These are phyloP conservation scores for Borostomias antarcticus DNA, from an alignment of 2,797 vertebrate species.

Conservation along the genomic window DNA sequence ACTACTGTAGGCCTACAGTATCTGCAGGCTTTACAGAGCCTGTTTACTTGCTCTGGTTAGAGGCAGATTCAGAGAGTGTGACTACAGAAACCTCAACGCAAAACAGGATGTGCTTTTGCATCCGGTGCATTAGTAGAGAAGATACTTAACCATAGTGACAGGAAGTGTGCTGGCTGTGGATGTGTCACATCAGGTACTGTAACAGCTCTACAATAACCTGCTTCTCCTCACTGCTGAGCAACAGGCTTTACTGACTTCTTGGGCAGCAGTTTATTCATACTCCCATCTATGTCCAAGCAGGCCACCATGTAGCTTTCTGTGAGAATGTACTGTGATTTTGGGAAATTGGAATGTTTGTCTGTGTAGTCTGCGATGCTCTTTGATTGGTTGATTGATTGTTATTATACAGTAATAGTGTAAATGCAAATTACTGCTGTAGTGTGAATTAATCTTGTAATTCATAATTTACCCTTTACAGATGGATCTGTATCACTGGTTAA, in stretches of 20 bases:
- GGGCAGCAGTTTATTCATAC: too few relatives aligned
- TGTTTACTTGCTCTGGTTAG: not conserved
- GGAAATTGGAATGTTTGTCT: not conserved
- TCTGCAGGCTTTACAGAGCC: not conserved
- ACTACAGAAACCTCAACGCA: conserved; percentile 45
- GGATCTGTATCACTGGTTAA: not conserved
- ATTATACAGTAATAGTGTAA: too few relatives aligned
- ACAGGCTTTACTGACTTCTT: too few relatives aligned
- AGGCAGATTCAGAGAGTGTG: conserved; percentile 14
- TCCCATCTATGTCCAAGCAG: too few relatives aligned
- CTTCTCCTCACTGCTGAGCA: conserved; percentile 27
- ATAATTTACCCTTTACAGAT: not conserved
- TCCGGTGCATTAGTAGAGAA: conserved; percentile 55
- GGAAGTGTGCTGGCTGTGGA: conserved; percentile 56
- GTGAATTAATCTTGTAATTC: not conserved
- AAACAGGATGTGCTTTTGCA: conserved; percentile 30
- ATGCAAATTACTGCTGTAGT: too few relatives aligned
- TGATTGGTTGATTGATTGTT: too few relatives aligned
- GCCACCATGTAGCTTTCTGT: too few relatives aligned
- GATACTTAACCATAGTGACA: conserved; percentile 49
- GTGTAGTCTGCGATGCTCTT: not conserved
- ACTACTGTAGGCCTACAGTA: too few relatives aligned
- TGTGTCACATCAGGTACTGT: conserved; percentile 21
- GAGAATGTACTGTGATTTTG: not conserved
- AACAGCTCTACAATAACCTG: conserved; percentile 8